Conservation (phyloP, 2,888 invertebrate genomes). For the Plebejus melissa region DNA sequence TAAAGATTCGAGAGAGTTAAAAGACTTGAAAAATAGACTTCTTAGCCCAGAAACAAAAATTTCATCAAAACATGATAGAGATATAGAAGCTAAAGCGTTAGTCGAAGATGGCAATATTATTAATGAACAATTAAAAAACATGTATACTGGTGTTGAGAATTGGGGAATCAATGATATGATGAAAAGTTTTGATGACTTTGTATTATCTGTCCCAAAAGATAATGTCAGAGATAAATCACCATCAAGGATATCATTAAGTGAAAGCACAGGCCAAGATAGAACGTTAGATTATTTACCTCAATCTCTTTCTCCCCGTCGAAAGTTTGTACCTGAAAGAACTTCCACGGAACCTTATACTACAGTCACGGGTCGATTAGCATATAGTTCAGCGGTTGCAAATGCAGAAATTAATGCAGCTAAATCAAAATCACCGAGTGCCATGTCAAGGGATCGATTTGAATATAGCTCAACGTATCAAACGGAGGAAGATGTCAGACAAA, state of each 20-base stretch:
- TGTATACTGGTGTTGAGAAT: constrained; percentile 82
- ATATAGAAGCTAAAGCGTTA: constrained; percentile 78
- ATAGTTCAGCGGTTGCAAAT: constrained; percentile 83
- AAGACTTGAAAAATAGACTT: constrained; percentile 85
- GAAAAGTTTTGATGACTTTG: constrained; percentile 80
- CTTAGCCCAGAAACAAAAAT: constrained; percentile 81
- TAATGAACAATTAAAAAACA: constrained; percentile 84
- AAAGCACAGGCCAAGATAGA: constrained; percentile 81
- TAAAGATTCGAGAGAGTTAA: constrained; percentile 87
- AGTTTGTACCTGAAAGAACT: constrained; percentile 76
- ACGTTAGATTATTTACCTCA: constrained; percentile 80
- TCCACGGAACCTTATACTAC: constrained; percentile 82
- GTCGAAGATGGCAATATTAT: constrained; percentile 83
- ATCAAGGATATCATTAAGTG: constrained; percentile 81
- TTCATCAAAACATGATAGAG: constrained; percentile 67
- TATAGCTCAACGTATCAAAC: constrained; percentile 77
- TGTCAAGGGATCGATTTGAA: constrained; percentile 79
- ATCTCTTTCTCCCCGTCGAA: constrained; percentile 78
- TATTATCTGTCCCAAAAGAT: constrained; percentile 74
- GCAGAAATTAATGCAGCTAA: constrained; percentile 79
- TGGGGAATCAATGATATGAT: constrained; percentile 85
- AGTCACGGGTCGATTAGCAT: constrained; percentile 81
- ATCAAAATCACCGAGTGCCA: constrained; percentile 71
- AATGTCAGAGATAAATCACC: constrained; percentile 77
- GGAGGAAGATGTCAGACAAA: constrained; percentile 57